Base-by-base conservation (phyloP, 2,888 invertebrate genomes). In the Drosophila borealis region DNA sequence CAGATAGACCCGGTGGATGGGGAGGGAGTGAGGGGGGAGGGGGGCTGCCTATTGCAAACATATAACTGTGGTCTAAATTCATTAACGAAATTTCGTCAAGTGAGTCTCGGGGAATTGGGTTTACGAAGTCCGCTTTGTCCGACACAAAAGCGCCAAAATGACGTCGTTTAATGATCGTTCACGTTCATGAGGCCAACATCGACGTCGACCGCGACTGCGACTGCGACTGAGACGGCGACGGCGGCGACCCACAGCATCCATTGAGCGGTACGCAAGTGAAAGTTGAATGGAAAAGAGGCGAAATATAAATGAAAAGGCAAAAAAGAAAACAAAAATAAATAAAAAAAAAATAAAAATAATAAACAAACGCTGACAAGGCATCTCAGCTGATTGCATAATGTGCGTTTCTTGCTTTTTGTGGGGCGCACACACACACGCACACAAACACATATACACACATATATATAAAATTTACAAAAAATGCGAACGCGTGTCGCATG, bases 71-170 rank as follows among this genome's bases (percentile, higher is more conserved):
- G 73, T 84, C 80, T 73, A 89, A 87, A 87, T 88, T 88, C 89
- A 88, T 88, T 89, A 88, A 88, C 89, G 60, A 88, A 80, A 89
- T 89, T 89, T 84, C 89, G 72, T 77, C 79, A 89, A 80, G 69
- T 81, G 54, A 67, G 74, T 77, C 65, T 73, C 65, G 57, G 71
- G 77, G 66, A 82, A 77, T 73, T 63, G 79, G 72, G 61, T 76
- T 72, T 53, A 57, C 66, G 42, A 60, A 45, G 59, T 67, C 69
- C 74, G 74, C 60, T 66, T 65, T 67, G 67, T 53, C 56, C 57
- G 51, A 54, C 74, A 74, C 62, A 83, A 74, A 78, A 66, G 67
- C 60, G 65, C 48, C 75, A 54, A 80, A 80, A 76, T 73, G 70
- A 69, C 75, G 82, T 66, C 88, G 88, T 74, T 88, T 88, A 81